Evolutionary conservation across 2,888 invertebrate genomes (phyloP).

Genomic region (Apomyelois bistriatella): DNA sequence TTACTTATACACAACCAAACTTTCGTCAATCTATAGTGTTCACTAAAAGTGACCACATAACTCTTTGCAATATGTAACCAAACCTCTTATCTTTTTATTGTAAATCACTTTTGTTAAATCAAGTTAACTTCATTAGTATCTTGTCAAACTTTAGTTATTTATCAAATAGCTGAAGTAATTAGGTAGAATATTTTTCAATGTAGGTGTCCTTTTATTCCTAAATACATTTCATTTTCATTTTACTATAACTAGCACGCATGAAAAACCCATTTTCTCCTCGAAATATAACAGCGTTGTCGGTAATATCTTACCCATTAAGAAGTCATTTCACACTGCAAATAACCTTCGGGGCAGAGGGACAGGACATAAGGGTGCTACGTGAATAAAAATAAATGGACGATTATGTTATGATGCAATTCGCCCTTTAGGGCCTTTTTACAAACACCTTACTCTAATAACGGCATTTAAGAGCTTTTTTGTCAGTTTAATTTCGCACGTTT

Average conservation of each 20-base stretch:
- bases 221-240: not conserved
- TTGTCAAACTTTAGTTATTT: too few relatives aligned
- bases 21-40: too few relatives aligned
- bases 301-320: conserved; percentile 5
- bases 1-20: too few relatives aligned
- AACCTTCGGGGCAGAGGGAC: conserved; percentile 5
- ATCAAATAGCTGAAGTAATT: too few relatives aligned
- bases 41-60: too few relatives aligned
- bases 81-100: too few relatives aligned
- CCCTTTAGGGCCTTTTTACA: not conserved
- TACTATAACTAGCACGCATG: conserved; percentile 3
- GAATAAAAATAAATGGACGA: conserved; percentile 5
- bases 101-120: too few relatives aligned
- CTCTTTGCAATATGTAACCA: too few relatives aligned
- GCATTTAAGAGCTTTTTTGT: not conserved
- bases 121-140: too few relatives aligned
- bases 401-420: conserved; percentile 1
- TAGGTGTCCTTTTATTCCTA: conserved; percentile 2
- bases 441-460: not conserved
- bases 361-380: not conserved
- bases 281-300: not conserved
- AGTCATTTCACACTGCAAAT: conserved; percentile 8
- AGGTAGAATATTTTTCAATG: too few relatives aligned
- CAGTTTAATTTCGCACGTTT: not conserved
- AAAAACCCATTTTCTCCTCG: conserved; percentile 5